Percentiles rank a stretch among this genome's conserved stretches.
phyloP scores from a whole-genome alignment of 2,113 vertebrate genomes.

The Megaleporinus macrocephalus region DNA sequence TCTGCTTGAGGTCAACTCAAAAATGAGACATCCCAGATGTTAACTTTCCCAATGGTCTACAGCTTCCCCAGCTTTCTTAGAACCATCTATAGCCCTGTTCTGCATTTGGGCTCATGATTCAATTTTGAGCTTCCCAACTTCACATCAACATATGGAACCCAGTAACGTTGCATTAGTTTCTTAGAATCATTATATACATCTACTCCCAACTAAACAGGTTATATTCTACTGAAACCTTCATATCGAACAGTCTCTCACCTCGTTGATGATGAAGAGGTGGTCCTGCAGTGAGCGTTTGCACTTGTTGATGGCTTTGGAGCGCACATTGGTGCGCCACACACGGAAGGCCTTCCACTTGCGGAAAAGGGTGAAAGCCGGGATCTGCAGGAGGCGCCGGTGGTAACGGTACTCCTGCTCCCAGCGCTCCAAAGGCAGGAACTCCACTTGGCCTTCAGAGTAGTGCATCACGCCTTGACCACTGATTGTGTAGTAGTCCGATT shows the following conservation, averaged over 20 bases:
- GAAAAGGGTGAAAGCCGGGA: constrained; percentile 84
- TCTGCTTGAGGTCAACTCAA: too few relatives aligned
- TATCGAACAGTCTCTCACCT: constrained; percentile 70
- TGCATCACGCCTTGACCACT: constrained; percentile 73
- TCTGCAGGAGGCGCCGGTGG: constrained; percentile 74
- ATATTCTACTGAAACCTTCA: too few relatives aligned
- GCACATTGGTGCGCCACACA: constrained; percentile 80
- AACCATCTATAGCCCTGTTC: too few relatives aligned
- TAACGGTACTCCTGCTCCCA: constrained; percentile 80
- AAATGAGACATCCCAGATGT: too few relatives aligned
- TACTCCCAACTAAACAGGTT: too few relatives aligned
- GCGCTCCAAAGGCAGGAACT: constrained; percentile 69
- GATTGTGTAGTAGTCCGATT: constrained; percentile 80
- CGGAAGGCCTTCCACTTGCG: constrained; percentile 83
- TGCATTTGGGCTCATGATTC: too few relatives aligned
- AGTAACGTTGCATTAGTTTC: too few relatives aligned
- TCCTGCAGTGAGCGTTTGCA: constrained; percentile 73
- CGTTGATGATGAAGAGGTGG: constrained; percentile 77
- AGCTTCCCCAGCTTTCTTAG: too few relatives aligned
- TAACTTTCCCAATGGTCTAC: too few relatives aligned
- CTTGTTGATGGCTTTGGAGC: constrained; percentile 72
- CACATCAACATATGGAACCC: too few relatives aligned
- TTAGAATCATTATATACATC: too few relatives aligned
- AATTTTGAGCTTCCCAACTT: too few relatives aligned
- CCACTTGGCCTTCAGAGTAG: constrained; percentile 60